Conservation (phyloP, 2,888 invertebrate species). For the Amblyteles armatorius region DNA sequence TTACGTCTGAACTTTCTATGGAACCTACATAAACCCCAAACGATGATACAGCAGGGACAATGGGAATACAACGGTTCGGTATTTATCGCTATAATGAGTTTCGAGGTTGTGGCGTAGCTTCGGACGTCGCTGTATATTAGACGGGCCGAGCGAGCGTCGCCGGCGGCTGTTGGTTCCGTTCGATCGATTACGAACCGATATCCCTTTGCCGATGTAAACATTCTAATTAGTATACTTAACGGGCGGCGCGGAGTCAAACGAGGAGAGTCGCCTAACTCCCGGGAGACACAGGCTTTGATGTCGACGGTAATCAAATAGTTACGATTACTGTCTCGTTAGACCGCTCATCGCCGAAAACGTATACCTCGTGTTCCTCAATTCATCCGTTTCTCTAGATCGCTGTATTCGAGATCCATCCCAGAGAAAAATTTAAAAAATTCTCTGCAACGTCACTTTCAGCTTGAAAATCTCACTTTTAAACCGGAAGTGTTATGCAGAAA, state of each 20-base stretch:
- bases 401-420: no score
- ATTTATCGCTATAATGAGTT: conserved; percentile 30
- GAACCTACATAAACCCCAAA: conserved; percentile 16
- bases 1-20: conserved; percentile 45
- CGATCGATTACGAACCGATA: conserved; percentile 17
- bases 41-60: conserved; percentile 13
- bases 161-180: conserved; percentile 15
- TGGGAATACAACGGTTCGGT: conserved; percentile 31
- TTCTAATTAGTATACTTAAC: conserved; percentile 44
- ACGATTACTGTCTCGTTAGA: conserved; percentile 24
- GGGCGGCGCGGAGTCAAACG: conserved; percentile 11
- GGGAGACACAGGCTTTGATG: conserved; percentile 28
- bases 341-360: no score
- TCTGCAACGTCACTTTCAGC: no score
- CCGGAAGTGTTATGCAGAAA: no score
- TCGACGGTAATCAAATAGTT: conserved; percentile 14
- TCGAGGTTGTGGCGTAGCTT: conserved; percentile 18
- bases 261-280: conserved; percentile 10
- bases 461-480: no score
- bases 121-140: background rate
- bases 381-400: no score
- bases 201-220: conserved; percentile 13
- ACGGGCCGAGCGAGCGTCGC: background rate
- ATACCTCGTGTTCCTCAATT: no score
- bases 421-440: no score